A percentile compares a stretch with the other conserved stretches of the same genome.
phyloP scores from a whole-genome alignment of 2,113 vertebrate species.

The Naja naja region DNA sequence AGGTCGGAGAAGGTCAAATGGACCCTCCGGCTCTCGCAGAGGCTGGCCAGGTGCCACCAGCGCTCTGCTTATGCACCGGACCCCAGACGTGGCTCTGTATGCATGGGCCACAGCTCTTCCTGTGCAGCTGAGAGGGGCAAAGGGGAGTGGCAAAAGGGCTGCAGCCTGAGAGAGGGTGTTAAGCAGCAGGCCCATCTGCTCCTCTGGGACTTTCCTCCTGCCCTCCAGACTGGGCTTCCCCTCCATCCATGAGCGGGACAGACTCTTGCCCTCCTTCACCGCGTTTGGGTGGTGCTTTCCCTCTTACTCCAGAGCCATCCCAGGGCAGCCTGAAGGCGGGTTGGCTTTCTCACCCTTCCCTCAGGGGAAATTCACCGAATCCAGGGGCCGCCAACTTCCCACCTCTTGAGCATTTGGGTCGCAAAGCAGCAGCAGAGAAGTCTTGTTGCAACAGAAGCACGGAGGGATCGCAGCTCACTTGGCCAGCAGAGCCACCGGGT shows the following conservation, averaged over 20 bases:
- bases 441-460: neutral
- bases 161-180: neutral
- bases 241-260: neutral
- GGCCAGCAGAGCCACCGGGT: neutral
- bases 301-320: neutral
- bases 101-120: neutral
- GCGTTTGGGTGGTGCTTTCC: neutral
- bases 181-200: neutral
- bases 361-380: neutral
- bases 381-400: neutral
- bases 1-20: neutral
- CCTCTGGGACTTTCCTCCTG: neutral
- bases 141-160: neutral
- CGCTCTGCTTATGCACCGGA: neutral
- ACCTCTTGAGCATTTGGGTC: neutral
- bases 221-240: too few relatives aligned
- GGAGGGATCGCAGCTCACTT: neutral
- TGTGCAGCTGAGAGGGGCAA: neutral
- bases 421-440: neutral
- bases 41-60: neutral
- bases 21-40: neutral
- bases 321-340: neutral
- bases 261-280: neutral
- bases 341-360: neutral
- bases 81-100: neutral